These are phyloP conservation scores for Brachyopa scutellaris DNA, from an alignment of 2,888 invertebrate species.

Conservation along the genomic window DNA sequence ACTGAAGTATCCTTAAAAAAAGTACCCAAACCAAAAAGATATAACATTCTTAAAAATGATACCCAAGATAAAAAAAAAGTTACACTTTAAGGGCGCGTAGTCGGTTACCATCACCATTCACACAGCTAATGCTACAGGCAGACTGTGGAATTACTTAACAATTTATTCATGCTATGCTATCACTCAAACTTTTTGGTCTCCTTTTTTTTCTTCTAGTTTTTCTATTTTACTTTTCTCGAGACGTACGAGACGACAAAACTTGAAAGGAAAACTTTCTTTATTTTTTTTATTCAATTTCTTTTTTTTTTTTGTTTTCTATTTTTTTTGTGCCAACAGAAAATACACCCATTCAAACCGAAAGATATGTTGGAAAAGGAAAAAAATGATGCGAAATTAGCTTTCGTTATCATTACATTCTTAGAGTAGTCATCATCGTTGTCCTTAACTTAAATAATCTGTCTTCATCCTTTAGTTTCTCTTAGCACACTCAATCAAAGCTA, in stretches of 20 bases:
- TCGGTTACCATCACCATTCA: too few species aligned
- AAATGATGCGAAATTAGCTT: conserved; percentile 37
- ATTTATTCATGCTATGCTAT: conserved; percentile 48
- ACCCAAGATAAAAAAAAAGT: too few species aligned
- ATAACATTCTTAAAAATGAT: too few species aligned
- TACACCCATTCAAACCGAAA: conserved; percentile 11
- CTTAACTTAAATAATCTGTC: conserved; percentile 39
- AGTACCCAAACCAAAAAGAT: too few species aligned
- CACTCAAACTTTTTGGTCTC: conserved; percentile 16
- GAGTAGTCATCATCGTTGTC: conserved; percentile 28
- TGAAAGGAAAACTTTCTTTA: conserved; percentile 10
- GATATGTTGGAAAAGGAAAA: conserved; percentile 1
- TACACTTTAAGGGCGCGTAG: too few species aligned
- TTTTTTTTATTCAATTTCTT: conserved; percentile 47
- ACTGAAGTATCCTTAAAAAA: too few species aligned
- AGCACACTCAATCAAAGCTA: background rate
- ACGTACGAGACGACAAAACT: conserved; percentile 9
- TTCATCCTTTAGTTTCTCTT: background rate
- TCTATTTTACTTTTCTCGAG: background rate
- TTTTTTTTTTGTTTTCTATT: background rate
- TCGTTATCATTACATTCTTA: conserved; percentile 14
- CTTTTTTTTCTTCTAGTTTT: conserved; percentile 2
- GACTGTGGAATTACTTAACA: conserved; percentile 2
- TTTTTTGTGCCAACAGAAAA: conserved; percentile 4
- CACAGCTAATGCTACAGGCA: conserved; percentile 2